A percentile compares a stretch with the other conserved stretches of the same genome.
phyloP scores from a whole-genome alignment of 2,797 vertebrate genomes.

The Petrocephalus sullivani region DNA sequence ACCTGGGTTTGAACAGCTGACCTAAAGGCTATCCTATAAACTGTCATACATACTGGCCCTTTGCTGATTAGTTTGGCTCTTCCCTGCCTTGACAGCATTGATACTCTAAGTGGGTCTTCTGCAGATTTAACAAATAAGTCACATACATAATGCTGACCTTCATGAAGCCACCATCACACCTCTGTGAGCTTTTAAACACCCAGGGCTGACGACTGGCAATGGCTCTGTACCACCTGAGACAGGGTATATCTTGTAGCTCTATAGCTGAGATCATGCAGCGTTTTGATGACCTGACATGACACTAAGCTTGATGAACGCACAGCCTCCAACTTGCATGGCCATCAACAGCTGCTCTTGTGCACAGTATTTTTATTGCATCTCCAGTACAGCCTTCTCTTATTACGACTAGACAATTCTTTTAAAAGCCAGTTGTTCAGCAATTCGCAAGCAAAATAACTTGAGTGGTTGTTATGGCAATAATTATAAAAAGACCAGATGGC shows the following conservation, averaged over 20 bases:
- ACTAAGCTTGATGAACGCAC: not conserved
- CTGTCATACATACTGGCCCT: no score
- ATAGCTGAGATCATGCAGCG: not conserved
- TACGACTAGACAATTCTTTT: constrained; percentile 41
- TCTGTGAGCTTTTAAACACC: not conserved
- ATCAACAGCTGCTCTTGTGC: not conserved
- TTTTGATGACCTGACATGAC: not conserved
- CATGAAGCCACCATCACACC: not conserved
- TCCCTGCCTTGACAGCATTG: not conserved
- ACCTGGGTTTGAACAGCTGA: no score
- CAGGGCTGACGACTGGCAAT: not conserved
- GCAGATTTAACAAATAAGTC: not conserved
- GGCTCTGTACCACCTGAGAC: not conserved
- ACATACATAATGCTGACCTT: not conserved
- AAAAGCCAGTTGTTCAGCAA: constrained; percentile 31
- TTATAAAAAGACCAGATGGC: constrained; percentile 56
- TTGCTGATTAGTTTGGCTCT: no score
- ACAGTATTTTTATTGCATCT: not conserved
- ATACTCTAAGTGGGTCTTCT: not conserved
- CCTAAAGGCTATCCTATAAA: no score
- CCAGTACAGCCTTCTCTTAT: not conserved
- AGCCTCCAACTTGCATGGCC: not conserved
- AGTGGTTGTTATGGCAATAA: constrained; percentile 60
- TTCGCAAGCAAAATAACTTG: constrained; percentile 43
- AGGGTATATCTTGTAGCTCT: not conserved